Evolutionary conservation across 2,797 vertebrate genomes (phyloP), one percentile per base, ranked within the genome.

Genomic region (Eulemur mongoz): DNA sequence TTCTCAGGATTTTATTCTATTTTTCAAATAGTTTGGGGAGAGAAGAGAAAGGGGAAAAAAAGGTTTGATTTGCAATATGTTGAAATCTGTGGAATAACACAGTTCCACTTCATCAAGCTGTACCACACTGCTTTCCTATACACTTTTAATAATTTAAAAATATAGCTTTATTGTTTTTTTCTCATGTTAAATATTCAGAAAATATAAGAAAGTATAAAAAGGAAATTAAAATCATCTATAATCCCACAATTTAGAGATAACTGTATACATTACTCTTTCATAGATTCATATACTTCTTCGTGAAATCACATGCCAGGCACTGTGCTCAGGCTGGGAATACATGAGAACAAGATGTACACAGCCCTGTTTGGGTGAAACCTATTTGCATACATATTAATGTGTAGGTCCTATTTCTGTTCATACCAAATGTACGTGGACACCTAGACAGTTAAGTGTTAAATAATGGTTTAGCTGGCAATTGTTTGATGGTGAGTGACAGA

Each of bases 141-240:
- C 11, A 61, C 67, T 82, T 86, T 83, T 82, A 93, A 96, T 87
- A 97, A 70, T 67, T 91, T 85, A 32, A 63, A 32, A 63, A 32
- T 15, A 61, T 63, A 63, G 61, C 76, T 76, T 87, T 35, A 72
- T 48, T 79, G 82, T 84, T 87, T 79, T 82, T 59, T 73, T 9
- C 79, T 65, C 43, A 86, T 94, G 80, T 93, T 95, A 96, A 96
- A 91, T 95, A 95, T 95, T 95, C 67, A 96, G 45, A 86, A 45
- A 92, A 79, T 83, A 89, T 59, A 86, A 72, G 59, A 79, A 97
- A 91, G 17, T 80, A 73, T 89, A 82, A 27, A 95, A 94, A 91
- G 40, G 40, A 97, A 96, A 96, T 94, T 94, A 93, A 94, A 95
- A 93, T 83, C 50, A 95, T 93, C 86, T 84, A 95, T 76, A 96